These are phyloP conservation scores for Hypocryptadius cinnamomeus DNA, from an alignment of 2,113 vertebrate species.

Conservation along the genomic window DNA sequence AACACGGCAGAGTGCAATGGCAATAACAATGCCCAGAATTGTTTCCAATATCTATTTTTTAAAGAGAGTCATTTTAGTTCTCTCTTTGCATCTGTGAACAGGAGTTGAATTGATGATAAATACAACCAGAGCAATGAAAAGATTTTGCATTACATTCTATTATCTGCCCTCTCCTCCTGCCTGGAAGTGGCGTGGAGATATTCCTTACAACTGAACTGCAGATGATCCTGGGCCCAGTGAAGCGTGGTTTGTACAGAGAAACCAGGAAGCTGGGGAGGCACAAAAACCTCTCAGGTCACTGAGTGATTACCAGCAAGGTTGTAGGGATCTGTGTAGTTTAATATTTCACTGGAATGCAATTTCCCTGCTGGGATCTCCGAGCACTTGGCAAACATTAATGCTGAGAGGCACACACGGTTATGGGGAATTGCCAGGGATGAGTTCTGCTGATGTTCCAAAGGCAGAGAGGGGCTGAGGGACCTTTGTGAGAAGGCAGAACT, in stretches of 20 bases:
- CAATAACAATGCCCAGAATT: background rate
- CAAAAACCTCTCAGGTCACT: background rate
- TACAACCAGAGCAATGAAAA: background rate
- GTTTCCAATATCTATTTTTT: background rate
- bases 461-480: background rate
- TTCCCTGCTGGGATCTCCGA: constrained; percentile 12
- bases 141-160: background rate
- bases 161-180: background rate
- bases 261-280: background rate
- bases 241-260: background rate
- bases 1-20: background rate
- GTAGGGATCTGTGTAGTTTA: background rate
- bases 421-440: background rate
- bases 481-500: background rate
- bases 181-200: background rate
- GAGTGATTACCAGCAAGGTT: background rate
- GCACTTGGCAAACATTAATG: background rate
- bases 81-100: background rate
- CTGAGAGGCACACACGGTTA: background rate
- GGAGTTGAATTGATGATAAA: background rate
- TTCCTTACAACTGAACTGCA: constrained; percentile 14
- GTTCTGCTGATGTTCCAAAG: background rate
- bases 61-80: background rate
- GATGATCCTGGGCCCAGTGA: background rate
- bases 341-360: background rate